Percentiles rank a stretch among this genome's conserved stretches.
Conservation (phyloP, 92 coral and sea anemone species). For the Actinostola sp. region DNA sequence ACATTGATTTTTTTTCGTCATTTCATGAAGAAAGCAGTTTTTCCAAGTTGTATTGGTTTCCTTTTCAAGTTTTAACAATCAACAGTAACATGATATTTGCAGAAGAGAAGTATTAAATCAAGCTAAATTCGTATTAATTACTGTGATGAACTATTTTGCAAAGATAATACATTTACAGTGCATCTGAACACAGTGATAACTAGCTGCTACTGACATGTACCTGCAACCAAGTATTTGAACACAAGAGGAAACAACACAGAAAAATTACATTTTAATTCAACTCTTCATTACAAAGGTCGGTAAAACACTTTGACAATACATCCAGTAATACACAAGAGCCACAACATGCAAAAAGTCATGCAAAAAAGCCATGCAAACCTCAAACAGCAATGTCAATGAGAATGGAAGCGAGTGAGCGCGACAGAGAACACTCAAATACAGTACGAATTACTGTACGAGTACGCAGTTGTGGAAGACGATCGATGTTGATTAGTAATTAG, state of each 20-base stretch:
- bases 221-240: conserved; percentile 4
- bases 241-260: not conserved
- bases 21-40: too few species aligned
- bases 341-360: conserved; percentile 8
- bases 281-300: not conserved
- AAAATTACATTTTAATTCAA: conserved; percentile 12
- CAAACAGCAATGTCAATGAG: not conserved
- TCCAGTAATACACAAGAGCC: conserved; percentile 20
- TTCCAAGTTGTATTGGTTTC: too few species aligned
- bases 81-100: too few species aligned
- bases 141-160: too few species aligned
- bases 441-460: too few species aligned
- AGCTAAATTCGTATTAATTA: too few species aligned
- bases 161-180: too few species aligned
- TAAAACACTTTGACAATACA: not conserved
- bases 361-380: conserved; percentile 3
- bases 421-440: not conserved
- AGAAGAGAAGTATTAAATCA: too few species aligned
- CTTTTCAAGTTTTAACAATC: too few species aligned
- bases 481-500: too few species aligned
- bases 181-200: not conserved
- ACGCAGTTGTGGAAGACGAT: too few species aligned
- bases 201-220: not conserved
- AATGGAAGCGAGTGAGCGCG: not conserved
- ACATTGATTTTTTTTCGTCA: too few species aligned